These are phyloP conservation scores for Orycteropus afer DNA, from an alignment of 2,113 vertebrate genomes.

Conservation along the genomic window DNA sequence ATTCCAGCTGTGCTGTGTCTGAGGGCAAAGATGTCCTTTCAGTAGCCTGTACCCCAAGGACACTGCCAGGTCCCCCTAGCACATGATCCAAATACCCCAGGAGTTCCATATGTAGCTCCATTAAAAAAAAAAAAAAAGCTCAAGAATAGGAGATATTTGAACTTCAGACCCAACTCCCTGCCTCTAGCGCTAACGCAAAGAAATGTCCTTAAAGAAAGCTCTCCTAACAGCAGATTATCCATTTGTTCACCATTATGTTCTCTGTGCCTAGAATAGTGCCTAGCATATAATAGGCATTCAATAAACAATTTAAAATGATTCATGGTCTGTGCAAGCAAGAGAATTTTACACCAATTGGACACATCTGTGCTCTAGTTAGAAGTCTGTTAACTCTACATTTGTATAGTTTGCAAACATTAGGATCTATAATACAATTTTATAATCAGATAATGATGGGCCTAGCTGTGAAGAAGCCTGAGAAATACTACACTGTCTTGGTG, in stretches of 20 bases:
- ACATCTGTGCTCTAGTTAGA: background rate
- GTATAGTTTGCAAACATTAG: background rate
- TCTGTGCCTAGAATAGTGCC: background rate
- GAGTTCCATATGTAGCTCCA: background rate
- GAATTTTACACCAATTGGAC: background rate
- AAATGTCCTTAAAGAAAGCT: background rate
- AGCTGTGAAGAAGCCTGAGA: background rate
- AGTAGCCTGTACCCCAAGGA: background rate
- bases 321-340: background rate
- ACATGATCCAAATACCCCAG: background rate
- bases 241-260: background rate
- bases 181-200: background rate
- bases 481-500: background rate
- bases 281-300: background rate
- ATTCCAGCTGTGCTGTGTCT: background rate
- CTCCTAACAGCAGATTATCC: background rate
- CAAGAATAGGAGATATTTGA: accelerated
- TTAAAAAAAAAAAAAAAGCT: background rate
- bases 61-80: background rate
- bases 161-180: background rate
- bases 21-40: background rate
- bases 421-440: background rate
- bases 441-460: background rate
- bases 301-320: background rate
- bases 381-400: background rate